Base-by-base conservation (phyloP, 2,113 vertebrate genomes). In the Apistogramma diplotaenia region DNA sequence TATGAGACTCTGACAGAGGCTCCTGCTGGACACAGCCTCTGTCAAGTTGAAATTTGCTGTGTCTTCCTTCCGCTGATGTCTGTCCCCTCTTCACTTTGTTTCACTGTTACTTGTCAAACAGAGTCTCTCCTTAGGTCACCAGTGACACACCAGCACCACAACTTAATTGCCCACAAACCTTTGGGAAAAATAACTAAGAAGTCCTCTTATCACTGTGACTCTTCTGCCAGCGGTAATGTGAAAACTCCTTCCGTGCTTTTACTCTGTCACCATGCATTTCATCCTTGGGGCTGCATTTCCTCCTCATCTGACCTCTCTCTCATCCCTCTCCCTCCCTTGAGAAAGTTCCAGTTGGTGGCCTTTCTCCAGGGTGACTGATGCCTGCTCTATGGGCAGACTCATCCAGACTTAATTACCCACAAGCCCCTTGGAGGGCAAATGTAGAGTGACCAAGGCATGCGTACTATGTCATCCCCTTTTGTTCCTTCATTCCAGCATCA, bases 401-500 rank as follows among this genome's bases (percentile, higher is more conserved):
- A 83, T 85, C 86, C 79, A 85, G 83, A 87, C 81, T 89, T 91
- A 91, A 93, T 92, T 94, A 93, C 90, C 89, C 87, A 92, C 74
- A 89, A 92, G 85, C 86, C 87, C 82, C 85, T 90, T 54, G 57
- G 85, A 90, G 85, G 84, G 82, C 54, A 59, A 67, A 86, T 76
- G 78, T 61, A 60, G 81, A 84, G 49, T 27, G 74, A 82, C 53
- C 70, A 67, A 85, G 82, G 67, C 78, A 76, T 87, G 83, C 18
- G 54, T 74, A 57, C 13, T 59, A 43, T 76, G 35, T 82, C 54
- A 72, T 55, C 40, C 58, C 53, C 33, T 60, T 53, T 70, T 74
- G 62, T 72, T 78, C 55, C 25, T 80, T 74, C 67, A 80, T 33
- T 72, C 33, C 61, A 67, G 49, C 78, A 55, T 19, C 8, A 4